Percentiles rank a stretch among this genome's conserved stretches.
phyloP scores from a whole-genome alignment of 1,140 invertebrate species.

The Trichonephila clavata region DNA sequence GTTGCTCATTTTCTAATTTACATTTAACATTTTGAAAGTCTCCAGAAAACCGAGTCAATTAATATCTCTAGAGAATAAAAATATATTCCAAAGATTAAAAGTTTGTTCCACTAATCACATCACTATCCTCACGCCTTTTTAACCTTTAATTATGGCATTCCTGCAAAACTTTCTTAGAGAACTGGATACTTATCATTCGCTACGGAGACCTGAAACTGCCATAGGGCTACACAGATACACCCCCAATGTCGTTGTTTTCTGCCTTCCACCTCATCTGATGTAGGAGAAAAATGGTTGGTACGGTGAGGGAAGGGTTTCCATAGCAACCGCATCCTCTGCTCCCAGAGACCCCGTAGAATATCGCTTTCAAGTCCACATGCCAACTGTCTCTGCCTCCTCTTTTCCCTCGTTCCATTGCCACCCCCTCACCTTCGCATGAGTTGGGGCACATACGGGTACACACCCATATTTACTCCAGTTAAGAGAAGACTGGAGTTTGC shows the following conservation, averaged over 20 bases:
- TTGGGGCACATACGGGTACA: constrained; percentile 46
- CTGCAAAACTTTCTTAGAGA: background rate
- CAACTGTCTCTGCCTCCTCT: constrained; percentile 57
- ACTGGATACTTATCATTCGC: background rate
- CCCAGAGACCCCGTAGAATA: constrained; percentile 65
- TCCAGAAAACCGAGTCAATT: no score
- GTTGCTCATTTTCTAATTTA: no score
- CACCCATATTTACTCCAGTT: constrained; percentile 65
- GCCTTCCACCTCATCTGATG: constrained; percentile 76
- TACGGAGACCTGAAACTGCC: constrained; percentile 26
- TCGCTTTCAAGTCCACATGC: constrained; percentile 76
- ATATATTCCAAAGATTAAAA: no score
- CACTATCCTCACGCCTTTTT: background rate
- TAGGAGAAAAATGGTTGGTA: constrained; percentile 76
- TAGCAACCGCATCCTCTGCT: constrained; percentile 74
- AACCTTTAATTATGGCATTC: constrained; percentile 12
- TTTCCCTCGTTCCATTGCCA: constrained; percentile 12
- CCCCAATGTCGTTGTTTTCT: constrained; percentile 68
- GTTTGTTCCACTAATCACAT: no score
- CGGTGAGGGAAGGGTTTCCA: constrained; percentile 75
- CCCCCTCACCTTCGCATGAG: background rate
- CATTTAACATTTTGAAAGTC: no score
- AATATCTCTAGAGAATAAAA: no score
- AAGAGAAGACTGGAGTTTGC: constrained; percentile 12
- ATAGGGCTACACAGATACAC: background rate